Percentiles rank a stretch among this genome's conserved stretches.
These are phyloP conservation scores for Ageneiosus marmoratus DNA, from an alignment of 2,113 vertebrate species.

Conservation along the genomic window DNA sequence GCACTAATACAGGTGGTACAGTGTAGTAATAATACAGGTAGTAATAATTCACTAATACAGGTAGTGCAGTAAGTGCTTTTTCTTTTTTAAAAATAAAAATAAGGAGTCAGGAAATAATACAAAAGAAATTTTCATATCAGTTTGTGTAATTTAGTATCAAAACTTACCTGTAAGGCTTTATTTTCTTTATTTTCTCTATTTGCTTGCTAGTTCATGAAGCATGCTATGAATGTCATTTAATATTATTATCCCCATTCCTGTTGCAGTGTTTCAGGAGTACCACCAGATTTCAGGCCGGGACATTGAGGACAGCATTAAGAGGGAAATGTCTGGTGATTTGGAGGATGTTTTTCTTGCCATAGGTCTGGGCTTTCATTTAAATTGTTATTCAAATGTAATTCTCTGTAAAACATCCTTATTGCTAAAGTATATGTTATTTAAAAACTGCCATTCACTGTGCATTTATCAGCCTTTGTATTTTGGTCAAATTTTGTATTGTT, in stretches of 20 bases:
- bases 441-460: background rate
- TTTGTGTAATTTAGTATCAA: background rate
- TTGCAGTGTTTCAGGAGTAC: slow-evolving; percentile 89
- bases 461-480: background rate
- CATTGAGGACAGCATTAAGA: slow-evolving; percentile 94
- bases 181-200: background rate
- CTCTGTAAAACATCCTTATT: background rate
- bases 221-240: background rate
- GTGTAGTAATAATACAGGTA: no score
- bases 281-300: slow-evolving; percentile 82
- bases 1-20: no score
- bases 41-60: no score
- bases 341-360: slow-evolving; percentile 90
- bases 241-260: background rate
- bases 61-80: no score
- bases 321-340: slow-evolving; percentile 92
- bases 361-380: slow-evolving; percentile 70
- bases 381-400: background rate
- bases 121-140: no score
- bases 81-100: background rate
- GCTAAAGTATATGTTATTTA: background rate
- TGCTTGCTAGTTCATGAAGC: background rate
- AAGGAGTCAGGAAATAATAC: no score
- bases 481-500: background rate
- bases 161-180: background rate